Evolutionary conservation across 2,113 vertebrate genomes (phyloP), one percentile per base, ranked within the genome.

Genomic region (Nipponia nippon): DNA sequence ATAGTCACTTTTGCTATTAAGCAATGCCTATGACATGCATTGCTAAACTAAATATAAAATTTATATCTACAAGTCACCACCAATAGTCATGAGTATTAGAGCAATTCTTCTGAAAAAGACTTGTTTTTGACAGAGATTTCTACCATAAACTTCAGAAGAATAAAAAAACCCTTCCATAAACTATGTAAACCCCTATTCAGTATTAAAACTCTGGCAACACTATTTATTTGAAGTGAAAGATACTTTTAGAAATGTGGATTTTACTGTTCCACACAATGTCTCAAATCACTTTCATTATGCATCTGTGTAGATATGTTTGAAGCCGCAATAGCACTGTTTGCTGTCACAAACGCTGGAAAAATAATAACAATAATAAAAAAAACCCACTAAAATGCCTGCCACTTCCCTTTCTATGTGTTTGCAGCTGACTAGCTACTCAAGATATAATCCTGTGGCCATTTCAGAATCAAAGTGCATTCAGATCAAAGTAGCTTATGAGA

Each of bases 391-490:
- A 89, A 93, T 20, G 44, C 42, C 79, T 82, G 65, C 66, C 81
- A 76, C 59, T 87, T 92, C 70, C 76, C 67, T 77, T 49, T 6
- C 77, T 17, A 1, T 10, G 65, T 36, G 62, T 52, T 10, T 65
- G 88, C 63, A 87, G 93, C 90, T 72, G 83, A 32, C 16, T 50
- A 56, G 66, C 50, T 79, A 14, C 90, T 84, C 90, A 10, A 66
- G 38, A 52, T 16, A 46, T 1, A 52, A 83, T 93, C 94, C 95
- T 72, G 79, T 83, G 91, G 91, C 92, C 92, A 88, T 71, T 91
- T 44, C 87, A 83, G 58, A 83, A 97, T 91, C 96, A 90, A 94
- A 95, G 84, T 67, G 71, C 84, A 83, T 61, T 47, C 86, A 93
- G 84, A 95, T 95, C 93, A 97, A 94, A 96, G 90, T 0, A 12